Base-by-base conservation (phyloP, 2,797 vertebrate species). In the Enteromius anoplus region DNA sequence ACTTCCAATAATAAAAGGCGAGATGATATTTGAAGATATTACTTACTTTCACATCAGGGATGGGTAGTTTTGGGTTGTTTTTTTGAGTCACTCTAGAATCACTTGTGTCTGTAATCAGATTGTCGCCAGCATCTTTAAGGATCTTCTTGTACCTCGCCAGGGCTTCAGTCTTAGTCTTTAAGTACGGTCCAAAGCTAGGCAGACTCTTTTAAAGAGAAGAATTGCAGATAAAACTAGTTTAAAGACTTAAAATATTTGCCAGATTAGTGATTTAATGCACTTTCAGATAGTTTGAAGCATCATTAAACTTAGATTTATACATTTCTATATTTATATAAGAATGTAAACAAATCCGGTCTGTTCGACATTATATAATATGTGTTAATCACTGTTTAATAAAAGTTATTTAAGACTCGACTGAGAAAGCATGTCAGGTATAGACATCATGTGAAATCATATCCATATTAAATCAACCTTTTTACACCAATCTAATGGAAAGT, bases 181-280 rank as follows among this genome's bases (percentile, higher is more conserved):
- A 92, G 88, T 94, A 96, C 72, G 94, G 95, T 32, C 95, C 95
- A 88, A 96, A 96, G 86, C 88, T 93, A 23, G 94, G 95, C 64
- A 88, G 75, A n/a, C 60, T 84, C 88, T 87, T 66, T 34, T 29
- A 26, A 17, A 80, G 4, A 71, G 34, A 69, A 64, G 32, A 19
- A 45, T 66, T 11, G 29, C 45, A 81, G 21, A 5, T 37, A 26
- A 11, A 69, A 55, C 14, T 62, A 21, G 21, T 76, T 62, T 4
- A 3, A 69, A 62, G 23, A 26, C 5, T 34, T 23, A 34, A 66
- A 78, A 17, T 68, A 49, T 49, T 62, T 77, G 34, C 10, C 8
- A 29, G 10, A 62, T 78, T 60, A 78, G 55, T 65, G 47, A 15
- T 34, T 40, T 78, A 32, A 62, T 49, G 60, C 14, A 45, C 40